These are phyloP conservation scores for Girardia tigrina DNA, from an alignment of 2,888 invertebrate genomes.

Conservation along the genomic window DNA sequence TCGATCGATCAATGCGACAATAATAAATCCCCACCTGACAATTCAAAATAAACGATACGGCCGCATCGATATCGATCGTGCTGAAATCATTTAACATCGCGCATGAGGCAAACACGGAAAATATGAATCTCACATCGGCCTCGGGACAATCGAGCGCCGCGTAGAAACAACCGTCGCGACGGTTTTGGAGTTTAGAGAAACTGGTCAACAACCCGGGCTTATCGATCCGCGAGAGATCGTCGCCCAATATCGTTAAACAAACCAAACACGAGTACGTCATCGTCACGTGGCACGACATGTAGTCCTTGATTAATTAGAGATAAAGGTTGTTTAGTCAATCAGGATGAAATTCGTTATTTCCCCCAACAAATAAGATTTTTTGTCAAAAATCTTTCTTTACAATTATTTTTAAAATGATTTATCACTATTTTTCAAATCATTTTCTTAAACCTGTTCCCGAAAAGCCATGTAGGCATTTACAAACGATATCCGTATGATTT, in stretches of 20 bases:
- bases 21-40: slow-evolving; percentile 61
- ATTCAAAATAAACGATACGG: slow-evolving; percentile 65
- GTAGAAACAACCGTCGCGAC: slow-evolving; percentile 71
- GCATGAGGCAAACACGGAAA: slow-evolving; percentile 80
- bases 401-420: too few species aligned
- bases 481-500: too few species aligned
- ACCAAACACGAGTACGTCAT: slow-evolving; percentile 83
- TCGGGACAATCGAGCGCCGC: slow-evolving; percentile 66
- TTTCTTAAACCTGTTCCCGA: too few species aligned
- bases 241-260: slow-evolving; percentile 69
- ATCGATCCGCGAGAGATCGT: slow-evolving; percentile 69
- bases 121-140: slow-evolving; percentile 86
- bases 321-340: too few species aligned
- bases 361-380: too few species aligned
- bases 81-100: slow-evolving; percentile 81
- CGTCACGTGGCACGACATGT: slow-evolving; percentile 55
- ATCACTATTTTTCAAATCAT: too few species aligned
- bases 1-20: neutral
- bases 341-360: too few species aligned
- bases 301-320: too few species aligned
- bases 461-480: too few species aligned
- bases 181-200: slow-evolving; percentile 65
- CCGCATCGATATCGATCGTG: slow-evolving; percentile 64
- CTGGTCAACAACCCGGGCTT: slow-evolving; percentile 65
- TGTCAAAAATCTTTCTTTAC: too few species aligned